Evolutionary conservation across 53 echinoderm and acorn worm genomes (phyloP), one percentile per base, ranked within the genome.

Genomic region (Glandiceps talaboti): DNA sequence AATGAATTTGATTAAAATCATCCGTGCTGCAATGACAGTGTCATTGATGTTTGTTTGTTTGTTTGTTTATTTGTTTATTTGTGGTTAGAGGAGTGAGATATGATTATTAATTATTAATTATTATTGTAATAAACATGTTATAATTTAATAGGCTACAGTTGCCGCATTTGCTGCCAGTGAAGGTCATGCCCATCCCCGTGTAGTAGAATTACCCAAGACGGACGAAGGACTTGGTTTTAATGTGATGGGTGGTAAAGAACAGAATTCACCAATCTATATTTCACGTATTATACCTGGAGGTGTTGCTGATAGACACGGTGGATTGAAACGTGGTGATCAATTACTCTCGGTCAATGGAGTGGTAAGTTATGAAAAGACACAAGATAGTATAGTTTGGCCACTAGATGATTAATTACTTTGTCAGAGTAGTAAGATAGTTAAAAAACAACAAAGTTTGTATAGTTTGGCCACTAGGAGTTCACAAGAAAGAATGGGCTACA

Each of bases 131-230:
- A 45, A 12, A 45, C 64, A 45, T 45, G 64, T 45, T 12, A 45
- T 45, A 20, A 20, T 45, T 45, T 20, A 6, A 0, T 79, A 95
- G 95, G 95, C 95, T 33, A 95, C 95, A 28, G 95, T 95, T 78
- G 95, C 95, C 74, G 95, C 95, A 30, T 95, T 95, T 82, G 95
- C 95, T 32, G 95, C 95, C 27, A 95, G 95, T 20, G 95, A 95
- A 83, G 95, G 95, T 33, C 95, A 95, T 74, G 95, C 95, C 72
- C 95, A 95, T 33, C 95, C 95, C 27, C 82, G 95, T 29, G 95
- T 95, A 1, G 95, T 95, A 26, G 95, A 95, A 79, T 90, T 95
- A 20, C 95, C 95, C 33, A 95, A 95, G 83, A 95, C 95, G 20
- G 95, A 95, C 26, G 95, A 95, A 32, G 95, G 95, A 0, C 84